These are phyloP conservation scores for Diprion similis DNA, from an alignment of 1,140 invertebrate genomes.

Conservation along the genomic window DNA sequence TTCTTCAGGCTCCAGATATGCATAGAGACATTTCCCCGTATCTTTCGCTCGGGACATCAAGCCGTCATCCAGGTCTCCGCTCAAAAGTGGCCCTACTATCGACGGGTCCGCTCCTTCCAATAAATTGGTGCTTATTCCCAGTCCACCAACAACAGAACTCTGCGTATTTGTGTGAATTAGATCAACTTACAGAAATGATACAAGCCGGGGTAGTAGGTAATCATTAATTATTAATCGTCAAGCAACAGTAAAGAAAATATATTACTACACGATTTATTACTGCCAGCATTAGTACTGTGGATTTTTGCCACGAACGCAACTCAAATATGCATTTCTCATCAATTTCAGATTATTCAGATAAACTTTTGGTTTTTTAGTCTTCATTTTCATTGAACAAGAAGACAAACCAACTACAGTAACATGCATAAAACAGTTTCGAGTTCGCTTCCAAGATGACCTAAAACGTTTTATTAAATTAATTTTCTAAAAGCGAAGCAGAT, in stretches of 20 bases:
- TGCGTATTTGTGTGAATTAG: constrained; percentile 36
- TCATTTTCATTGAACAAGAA: background rate
- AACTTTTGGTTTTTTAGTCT: background rate
- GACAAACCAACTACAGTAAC: no score
- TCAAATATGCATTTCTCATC: no score
- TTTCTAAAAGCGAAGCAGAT: background rate
- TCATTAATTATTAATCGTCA: background rate
- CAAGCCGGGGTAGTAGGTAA: background rate
- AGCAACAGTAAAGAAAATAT: no score
- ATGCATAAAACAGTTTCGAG: no score
- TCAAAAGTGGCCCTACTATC: constrained; percentile 61
- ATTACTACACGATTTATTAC: no score
- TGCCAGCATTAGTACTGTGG: no score
- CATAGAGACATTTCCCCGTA: constrained; percentile 77
- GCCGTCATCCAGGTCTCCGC: constrained; percentile 71
- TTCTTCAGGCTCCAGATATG: constrained; percentile 66
- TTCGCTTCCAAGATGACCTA: no score
- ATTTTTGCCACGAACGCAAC: no score
- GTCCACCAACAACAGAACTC: constrained; percentile 56
- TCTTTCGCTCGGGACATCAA: constrained; percentile 82
- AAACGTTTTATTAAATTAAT: background rate
- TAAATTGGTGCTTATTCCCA: constrained; percentile 58
- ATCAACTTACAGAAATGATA: background rate
- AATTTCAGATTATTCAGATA: background rate
- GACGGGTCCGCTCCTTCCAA: constrained; percentile 58